Percentiles rank a stretch among this genome's conserved stretches.
These are phyloP conservation scores for Chinchilla lanigera DNA, from an alignment of 2,113 vertebrate species.

Conservation along the genomic window DNA sequence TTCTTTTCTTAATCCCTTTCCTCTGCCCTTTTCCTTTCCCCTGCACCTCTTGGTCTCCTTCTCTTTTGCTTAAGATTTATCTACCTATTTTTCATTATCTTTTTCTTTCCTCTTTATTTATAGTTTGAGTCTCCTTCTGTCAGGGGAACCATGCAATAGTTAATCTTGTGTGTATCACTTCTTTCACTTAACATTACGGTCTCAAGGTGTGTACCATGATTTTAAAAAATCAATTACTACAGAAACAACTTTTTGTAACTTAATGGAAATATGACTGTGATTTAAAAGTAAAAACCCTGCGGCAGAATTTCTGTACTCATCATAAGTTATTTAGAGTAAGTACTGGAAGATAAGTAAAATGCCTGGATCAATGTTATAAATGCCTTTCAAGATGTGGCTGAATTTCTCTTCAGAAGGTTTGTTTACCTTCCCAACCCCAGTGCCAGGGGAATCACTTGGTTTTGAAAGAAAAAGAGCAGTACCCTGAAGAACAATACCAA, in stretches of 20 bases:
- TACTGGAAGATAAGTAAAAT: slow-evolving; percentile 30
- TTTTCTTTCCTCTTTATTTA: neutral
- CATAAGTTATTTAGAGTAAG: slow-evolving; percentile 35
- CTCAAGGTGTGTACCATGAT: neutral
- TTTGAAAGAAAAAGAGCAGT: slow-evolving; percentile 15
- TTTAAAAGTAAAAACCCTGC: neutral
- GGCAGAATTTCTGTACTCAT: neutral
- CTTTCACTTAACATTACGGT: neutral
- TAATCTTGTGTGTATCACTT: neutral
- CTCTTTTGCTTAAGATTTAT: neutral
- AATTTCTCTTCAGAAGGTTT: neutral
- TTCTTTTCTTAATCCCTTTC: neutral
- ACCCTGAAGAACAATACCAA: neutral
- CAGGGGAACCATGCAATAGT: neutral
- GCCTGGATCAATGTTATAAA: neutral
- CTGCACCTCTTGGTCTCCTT: neutral
- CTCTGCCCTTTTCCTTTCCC: neutral
- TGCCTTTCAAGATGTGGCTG: neutral
- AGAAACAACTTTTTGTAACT: neutral
- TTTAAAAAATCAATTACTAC: neutral
- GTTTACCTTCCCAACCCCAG: neutral
- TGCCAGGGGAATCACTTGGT: neutral
- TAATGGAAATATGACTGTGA: neutral
- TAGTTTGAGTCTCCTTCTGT: neutral
- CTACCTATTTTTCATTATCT: neutral